Evolutionary conservation across 2,797 vertebrate species (phyloP).

Genomic region (Rhincodon typus): DNA sequence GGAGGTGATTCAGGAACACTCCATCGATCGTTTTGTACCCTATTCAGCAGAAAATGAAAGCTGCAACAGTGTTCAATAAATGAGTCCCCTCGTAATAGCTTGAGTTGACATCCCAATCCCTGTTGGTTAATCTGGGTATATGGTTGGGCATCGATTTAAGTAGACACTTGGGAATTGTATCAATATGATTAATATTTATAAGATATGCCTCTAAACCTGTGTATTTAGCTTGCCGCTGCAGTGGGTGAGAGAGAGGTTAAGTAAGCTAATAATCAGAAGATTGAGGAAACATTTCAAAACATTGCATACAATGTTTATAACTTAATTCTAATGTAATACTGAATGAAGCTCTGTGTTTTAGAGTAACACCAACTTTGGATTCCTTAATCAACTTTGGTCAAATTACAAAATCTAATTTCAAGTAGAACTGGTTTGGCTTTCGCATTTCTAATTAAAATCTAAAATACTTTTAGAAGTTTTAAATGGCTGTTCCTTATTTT

Average conservation of each 20-base stretch:
- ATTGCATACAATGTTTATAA: not conserved
- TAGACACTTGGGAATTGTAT: not conserved
- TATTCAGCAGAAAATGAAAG: not conserved
- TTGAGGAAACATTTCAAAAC: not conserved
- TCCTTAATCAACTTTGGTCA: not conserved
- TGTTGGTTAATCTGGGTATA: not conserved
- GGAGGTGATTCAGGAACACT: not conserved
- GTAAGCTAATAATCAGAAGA: not conserved
- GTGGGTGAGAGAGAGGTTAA: not conserved
- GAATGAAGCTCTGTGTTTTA: not conserved
- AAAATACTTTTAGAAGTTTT: not conserved
- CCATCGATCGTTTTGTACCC: not conserved
- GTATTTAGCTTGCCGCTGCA: not conserved
- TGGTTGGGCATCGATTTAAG: not conserved
- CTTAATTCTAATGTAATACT: not conserved
- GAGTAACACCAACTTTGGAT: not conserved
- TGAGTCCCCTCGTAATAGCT: not conserved
- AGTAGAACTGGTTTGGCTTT: not conserved
- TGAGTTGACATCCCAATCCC: not conserved
- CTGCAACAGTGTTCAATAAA: not conserved
- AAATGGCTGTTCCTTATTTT: not conserved
- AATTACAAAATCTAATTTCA: not conserved
- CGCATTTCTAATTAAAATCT: not conserved
- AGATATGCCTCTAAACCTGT: not conserved
- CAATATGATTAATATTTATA: slow-evolving; percentile 26